Base-by-base conservation (phyloP, 2,113 vertebrate species). In the Circaetus gallicus region DNA sequence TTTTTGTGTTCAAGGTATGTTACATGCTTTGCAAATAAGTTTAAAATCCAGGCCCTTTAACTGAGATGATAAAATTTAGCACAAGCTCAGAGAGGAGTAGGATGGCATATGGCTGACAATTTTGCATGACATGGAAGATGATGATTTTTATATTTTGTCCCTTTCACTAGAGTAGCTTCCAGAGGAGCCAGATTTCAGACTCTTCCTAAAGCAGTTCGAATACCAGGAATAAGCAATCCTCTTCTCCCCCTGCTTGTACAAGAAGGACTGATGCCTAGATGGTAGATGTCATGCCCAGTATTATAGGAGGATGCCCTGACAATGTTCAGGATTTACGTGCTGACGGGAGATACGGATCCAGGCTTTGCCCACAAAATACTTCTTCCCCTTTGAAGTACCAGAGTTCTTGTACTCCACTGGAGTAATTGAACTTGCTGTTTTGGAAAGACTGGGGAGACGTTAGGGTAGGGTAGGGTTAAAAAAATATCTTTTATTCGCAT, bases 81-180 rank as follows among this genome's bases (percentile, higher is more conserved):
- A 38, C 16, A 67, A 32, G 22, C 4, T 11, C 1, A 2, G 82
- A 61, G 19, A 31, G 0, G 0, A 79, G 6, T 31, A 47, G 43
- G 13, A 65, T 59, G 45, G 32, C n/a, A 9, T 45, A 34, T 45
- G 32, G 32, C 20, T 89, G 69, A 52, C 36, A 71, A 9, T 84
- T 84, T 93, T 72, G 21, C 31, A 34, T 67, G 15, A 53, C 10
- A 4, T 59, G 34, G 49, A 83, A 38, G 31, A 17, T 58, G 10
- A 13, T 47, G 26, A 28, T 52, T 93, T 87, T 73, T 72, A 9
- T 49, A 17, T 73, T 94, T 87, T 84, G 45, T 11, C 12, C 47
- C 16, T 53, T 81, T 74, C 40, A n/a, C 72, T 90, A n/a, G 16
- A 53, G 16, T 69, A 42, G 11, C 21, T 79, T 79, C 36, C 86